phyloP scores from a whole-genome alignment of 2,888 invertebrate species.

The Hartigia nigra region DNA sequence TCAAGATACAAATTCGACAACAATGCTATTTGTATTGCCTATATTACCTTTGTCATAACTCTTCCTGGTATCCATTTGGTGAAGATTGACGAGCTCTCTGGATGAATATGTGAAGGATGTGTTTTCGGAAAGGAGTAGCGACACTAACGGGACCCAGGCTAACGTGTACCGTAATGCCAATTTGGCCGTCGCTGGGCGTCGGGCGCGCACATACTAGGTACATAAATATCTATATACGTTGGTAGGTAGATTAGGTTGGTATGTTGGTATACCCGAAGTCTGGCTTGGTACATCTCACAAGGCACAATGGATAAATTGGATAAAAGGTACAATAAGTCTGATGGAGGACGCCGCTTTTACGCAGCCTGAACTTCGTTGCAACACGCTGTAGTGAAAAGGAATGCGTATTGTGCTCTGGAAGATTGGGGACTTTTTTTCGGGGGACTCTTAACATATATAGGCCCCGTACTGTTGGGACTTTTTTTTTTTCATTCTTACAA shows the following conservation, averaged over 20 bases:
- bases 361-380: conserved; percentile 25
- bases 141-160: conserved; percentile 42
- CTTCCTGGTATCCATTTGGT: background rate
- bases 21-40: background rate
- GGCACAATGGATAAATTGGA: conserved; percentile 44
- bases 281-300: conserved; percentile 14
- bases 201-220: background rate
- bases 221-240: conserved; percentile 1
- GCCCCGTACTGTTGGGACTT: background rate
- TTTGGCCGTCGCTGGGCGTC: conserved; percentile 21
- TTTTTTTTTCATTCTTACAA: background rate
- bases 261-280: background rate
- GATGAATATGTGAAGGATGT: conserved; percentile 11
- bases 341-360: conserved; percentile 18
- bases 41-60: background rate
- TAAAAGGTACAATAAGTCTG: conserved; percentile 29
- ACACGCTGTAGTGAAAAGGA: conserved; percentile 27
- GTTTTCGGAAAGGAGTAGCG: conserved; percentile 27
- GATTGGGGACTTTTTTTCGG: conserved; percentile 23
- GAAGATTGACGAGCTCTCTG: background rate
- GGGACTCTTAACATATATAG: background rate
- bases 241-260: background rate
- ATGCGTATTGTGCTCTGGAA: conserved; percentile 37
- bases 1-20: background rate
- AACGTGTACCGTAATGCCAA: conserved; percentile 45